Percentiles rank a stretch among this genome's conserved stretches.
Conservation (phyloP, 1,140 invertebrate species). For the Trachymyrmex septentrionalis region DNA sequence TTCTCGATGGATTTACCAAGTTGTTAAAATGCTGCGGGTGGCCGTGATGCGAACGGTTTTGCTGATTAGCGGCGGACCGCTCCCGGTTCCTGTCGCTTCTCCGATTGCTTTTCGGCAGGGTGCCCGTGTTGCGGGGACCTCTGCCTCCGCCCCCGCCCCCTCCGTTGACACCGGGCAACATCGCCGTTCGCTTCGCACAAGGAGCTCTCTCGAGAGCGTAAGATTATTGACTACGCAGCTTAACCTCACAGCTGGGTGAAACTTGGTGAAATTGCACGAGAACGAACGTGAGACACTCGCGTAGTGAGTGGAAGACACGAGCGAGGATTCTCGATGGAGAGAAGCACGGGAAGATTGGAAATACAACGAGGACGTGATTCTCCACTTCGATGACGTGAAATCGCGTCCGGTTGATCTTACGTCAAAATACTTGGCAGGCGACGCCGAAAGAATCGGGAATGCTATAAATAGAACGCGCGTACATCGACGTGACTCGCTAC, state of each 20-base stretch:
- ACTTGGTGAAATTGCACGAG: not conserved
- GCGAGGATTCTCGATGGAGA: not conserved
- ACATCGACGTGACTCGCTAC: conserved; percentile 66
- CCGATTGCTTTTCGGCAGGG: conserved; percentile 82
- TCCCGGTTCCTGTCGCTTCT: conserved; percentile 82
- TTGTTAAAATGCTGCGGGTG: conserved; percentile 80
- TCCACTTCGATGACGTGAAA: conserved; percentile 36
- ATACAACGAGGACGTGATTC: not conserved
- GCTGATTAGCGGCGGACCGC: conserved; percentile 75
- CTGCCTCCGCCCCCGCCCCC: conserved; percentile 79
- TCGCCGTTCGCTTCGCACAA: conserved; percentile 44
- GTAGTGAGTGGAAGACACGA: not conserved
- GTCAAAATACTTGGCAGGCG: conserved; percentile 75
- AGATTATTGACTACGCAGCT: not conserved
- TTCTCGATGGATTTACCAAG: conserved; percentile 76
- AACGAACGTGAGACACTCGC: not conserved
- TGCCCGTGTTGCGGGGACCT: conserved; percentile 79
- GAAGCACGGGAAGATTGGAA: no score
- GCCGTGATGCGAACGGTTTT: conserved; percentile 70
- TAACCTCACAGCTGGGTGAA: conserved; percentile 11
- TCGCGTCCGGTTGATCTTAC: conserved; percentile 65
- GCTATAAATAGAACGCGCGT: conserved; percentile 73
- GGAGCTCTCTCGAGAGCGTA: conserved; percentile 30
- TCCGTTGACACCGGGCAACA: conserved; percentile 82
- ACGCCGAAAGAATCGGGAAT: conserved; percentile 39